Evolutionary conservation across 1,140 invertebrate species (phyloP).

Genomic region (Drosophila setifemur): DNA sequence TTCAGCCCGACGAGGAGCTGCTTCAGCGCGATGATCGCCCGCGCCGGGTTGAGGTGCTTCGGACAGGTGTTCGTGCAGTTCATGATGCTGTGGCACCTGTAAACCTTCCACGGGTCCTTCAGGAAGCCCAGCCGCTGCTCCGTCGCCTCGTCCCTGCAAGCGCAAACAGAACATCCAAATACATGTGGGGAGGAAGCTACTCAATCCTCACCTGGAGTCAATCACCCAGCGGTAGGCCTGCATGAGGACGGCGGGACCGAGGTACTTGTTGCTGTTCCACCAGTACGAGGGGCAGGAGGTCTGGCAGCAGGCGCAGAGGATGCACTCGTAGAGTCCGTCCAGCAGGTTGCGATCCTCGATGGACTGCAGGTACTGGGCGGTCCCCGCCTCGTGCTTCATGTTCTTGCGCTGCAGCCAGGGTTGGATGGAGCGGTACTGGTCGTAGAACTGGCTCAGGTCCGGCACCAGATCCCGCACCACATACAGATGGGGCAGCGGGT

Average conservation of each 20-base stretch:
- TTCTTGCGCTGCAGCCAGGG: constrained; percentile 94
- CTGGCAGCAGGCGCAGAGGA: constrained; percentile 98
- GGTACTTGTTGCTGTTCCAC: constrained; percentile 98
- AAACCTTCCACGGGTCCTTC: constrained; percentile 95
- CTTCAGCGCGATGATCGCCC: constrained; percentile 97
- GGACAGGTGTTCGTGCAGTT: constrained; percentile 99
- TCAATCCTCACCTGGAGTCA: constrained; percentile 86
- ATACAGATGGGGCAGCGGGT: constrained; percentile 98
- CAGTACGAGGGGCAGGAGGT: constrained; percentile 98
- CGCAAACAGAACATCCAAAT: too few relatives aligned
- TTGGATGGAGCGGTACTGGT: constrained; percentile 95
- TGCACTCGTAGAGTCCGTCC: constrained; percentile 98
- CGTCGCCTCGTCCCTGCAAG: constrained; percentile 89
- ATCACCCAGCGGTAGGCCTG: constrained; percentile 98
- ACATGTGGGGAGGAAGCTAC: too few relatives aligned
- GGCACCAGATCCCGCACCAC: constrained; percentile 98
- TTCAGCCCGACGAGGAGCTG: constrained; percentile 92
- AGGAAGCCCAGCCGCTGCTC: constrained; percentile 91
- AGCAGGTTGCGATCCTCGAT: constrained; percentile 94
- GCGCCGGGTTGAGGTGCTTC: constrained; percentile 97
- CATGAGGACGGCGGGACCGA: constrained; percentile 97
- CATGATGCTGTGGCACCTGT: constrained; percentile 97
- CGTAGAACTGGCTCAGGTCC: constrained; percentile 96
- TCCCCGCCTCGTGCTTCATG: constrained; percentile 85
- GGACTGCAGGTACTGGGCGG: constrained; percentile 91